Conservation (phyloP, 2,113 vertebrate genomes). For the Camarhynchus parvulus region DNA sequence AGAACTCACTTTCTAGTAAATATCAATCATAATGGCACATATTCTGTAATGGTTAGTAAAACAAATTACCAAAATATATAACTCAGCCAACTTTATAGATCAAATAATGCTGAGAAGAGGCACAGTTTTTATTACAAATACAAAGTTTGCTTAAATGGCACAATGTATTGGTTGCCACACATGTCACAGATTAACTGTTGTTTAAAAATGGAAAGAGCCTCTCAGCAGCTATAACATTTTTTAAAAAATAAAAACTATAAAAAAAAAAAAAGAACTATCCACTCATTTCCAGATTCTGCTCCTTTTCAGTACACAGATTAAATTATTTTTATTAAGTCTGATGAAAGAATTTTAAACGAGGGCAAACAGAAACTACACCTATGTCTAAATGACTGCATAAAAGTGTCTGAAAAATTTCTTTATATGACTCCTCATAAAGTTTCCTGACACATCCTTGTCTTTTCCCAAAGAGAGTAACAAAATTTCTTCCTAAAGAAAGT, state of each 20-base stretch:
- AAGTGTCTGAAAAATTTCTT: not conserved
- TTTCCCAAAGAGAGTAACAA: not conserved
- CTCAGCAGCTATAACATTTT: not conserved
- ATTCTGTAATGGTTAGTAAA: not conserved
- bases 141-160: not conserved
- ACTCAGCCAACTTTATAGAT: not conserved
- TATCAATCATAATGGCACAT: not conserved
- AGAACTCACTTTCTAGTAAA: not conserved
- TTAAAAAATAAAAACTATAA: not conserved
- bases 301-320: not conserved
- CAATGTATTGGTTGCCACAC: not conserved
- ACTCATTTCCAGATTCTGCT: not conserved
- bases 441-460: not conserved
- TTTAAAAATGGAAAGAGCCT: not conserved
- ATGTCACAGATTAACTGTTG: not conserved
- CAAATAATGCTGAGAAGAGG: not conserved
- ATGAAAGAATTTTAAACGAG: not conserved
- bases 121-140: not conserved
- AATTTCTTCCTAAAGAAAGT: not conserved
- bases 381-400: not conserved
- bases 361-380: not conserved
- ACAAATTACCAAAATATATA: not conserved
- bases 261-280: not conserved
- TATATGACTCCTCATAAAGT: not conserved
- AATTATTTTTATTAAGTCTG: not conserved